phyloP scores from a whole-genome alignment of 2,888 invertebrate species.

The Plusia festucae region DNA sequence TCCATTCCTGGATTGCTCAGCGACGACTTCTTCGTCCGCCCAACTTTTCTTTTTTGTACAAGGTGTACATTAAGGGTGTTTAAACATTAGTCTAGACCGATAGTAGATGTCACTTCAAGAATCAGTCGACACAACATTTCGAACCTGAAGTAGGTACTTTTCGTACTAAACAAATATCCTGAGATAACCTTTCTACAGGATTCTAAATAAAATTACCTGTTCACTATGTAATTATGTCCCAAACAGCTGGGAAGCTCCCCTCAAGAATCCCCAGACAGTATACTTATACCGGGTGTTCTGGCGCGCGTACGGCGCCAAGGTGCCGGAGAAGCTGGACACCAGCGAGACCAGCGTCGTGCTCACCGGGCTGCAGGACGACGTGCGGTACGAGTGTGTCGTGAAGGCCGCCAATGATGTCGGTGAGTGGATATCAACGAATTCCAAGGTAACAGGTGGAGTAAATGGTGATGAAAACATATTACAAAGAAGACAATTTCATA shows the following conservation, averaged over 20 bases:
- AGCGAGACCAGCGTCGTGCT: conserved; percentile 92
- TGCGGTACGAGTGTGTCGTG: conserved; percentile 94
- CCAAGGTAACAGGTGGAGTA: neutral
- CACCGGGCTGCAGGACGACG: conserved; percentile 92
- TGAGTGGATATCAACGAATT: conserved; percentile 66
- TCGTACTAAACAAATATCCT: no score
- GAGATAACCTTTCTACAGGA: no score
- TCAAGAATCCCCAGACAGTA: conserved; percentile 94
- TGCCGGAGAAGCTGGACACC: conserved; percentile 92
- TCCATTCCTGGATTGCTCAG: no score
- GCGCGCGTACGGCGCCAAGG: conserved; percentile 91
- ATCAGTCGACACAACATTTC: no score
- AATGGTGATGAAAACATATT: no score
- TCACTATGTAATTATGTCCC: neutral
- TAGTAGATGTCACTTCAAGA: no score
- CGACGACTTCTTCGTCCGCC: no score
- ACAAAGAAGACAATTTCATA: no score
- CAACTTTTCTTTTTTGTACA: no score
- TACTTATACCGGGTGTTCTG: conserved; percentile 96
- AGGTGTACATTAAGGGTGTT: no score
- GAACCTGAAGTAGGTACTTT: no score
- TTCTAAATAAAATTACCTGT: neutral
- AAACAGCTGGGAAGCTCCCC: conserved; percentile 93
- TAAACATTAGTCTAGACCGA: no score
- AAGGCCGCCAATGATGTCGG: conserved; percentile 95